phyloP scores from a whole-genome alignment of 2,888 invertebrate species.

The Heliconius erato region DNA sequence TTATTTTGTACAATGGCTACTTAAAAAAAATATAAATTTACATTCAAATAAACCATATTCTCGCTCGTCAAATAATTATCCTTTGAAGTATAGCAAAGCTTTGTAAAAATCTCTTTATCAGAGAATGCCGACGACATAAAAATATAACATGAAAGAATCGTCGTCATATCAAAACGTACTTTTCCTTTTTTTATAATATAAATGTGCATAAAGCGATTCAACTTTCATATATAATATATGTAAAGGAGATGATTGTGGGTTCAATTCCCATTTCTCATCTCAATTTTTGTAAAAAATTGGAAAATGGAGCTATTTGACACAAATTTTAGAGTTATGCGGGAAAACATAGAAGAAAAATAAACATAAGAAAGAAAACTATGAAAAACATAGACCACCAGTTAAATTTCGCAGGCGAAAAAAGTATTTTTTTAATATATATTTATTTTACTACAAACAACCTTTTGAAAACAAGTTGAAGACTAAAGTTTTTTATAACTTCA shows the following conservation, averaged over 20 bases:
- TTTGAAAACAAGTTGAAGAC: too few species aligned
- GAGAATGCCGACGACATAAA: background rate
- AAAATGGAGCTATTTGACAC: too few species aligned
- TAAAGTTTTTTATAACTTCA: too few species aligned
- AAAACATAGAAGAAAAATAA: too few species aligned
- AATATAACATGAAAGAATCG: background rate
- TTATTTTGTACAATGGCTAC: background rate
- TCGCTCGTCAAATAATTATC: background rate
- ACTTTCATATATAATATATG: background rate
- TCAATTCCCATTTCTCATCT: background rate
- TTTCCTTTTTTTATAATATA: background rate
- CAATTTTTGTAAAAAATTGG: too few species aligned
- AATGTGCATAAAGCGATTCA: background rate
- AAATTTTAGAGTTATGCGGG: too few species aligned
- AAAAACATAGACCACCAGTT: too few species aligned
- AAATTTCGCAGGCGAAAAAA: too few species aligned
- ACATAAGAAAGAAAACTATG: too few species aligned
- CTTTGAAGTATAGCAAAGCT: constrained; percentile 4
- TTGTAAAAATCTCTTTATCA: background rate
- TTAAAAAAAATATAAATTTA: background rate
- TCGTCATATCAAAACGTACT: background rate
- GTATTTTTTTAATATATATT: too few species aligned
- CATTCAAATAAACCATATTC: background rate
- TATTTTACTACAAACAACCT: too few species aligned
- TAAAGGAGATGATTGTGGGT: background rate